A percentile compares a stretch with the other conserved stretches of the same genome.
Conservation (phyloP, 1,140 invertebrate genomes). For the Chelonus insularis region DNA sequence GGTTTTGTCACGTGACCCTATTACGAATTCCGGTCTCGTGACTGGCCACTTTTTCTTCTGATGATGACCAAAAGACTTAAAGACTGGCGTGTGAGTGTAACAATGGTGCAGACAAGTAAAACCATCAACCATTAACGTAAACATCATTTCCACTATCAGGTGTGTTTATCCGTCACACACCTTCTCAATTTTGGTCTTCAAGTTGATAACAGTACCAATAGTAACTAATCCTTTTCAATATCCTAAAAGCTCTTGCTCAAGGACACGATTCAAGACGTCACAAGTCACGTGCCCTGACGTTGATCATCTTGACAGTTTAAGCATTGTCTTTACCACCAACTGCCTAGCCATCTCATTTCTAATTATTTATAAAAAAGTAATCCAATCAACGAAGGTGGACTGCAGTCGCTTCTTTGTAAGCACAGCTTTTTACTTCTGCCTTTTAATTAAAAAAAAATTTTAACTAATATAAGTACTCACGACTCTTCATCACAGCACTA, state of each 20-base stretch:
- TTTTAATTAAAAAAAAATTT: neutral
- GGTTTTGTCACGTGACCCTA: slow-evolving; percentile 19
- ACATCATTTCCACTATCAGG: slow-evolving; percentile 7
- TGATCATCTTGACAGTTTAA: neutral
- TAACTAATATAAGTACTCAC: neutral
- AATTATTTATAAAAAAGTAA: too few species aligned
- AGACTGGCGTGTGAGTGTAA: neutral
- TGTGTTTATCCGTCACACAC: slow-evolving; percentile 5
- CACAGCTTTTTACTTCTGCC: too few species aligned
- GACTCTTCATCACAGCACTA: neutral
- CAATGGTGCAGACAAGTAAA: neutral
- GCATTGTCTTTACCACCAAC: neutral
- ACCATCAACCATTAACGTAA: slow-evolving; percentile 2
- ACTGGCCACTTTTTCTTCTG: slow-evolving; percentile 11
- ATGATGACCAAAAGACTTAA: neutral
- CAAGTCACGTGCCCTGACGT: slow-evolving; percentile 1
- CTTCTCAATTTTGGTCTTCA: neutral
- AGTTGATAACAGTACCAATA: neutral
- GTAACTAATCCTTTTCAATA: neutral
- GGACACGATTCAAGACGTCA: slow-evolving; percentile 5
- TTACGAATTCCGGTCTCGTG: slow-evolving; percentile 4
- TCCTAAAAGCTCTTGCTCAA: neutral
- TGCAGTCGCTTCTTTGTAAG: too few species aligned
- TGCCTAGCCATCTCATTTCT: neutral
- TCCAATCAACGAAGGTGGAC: too few species aligned